Evolutionary conservation across 2,113 vertebrate species (phyloP).

Genomic region (Cichladusa arquata): DNA sequence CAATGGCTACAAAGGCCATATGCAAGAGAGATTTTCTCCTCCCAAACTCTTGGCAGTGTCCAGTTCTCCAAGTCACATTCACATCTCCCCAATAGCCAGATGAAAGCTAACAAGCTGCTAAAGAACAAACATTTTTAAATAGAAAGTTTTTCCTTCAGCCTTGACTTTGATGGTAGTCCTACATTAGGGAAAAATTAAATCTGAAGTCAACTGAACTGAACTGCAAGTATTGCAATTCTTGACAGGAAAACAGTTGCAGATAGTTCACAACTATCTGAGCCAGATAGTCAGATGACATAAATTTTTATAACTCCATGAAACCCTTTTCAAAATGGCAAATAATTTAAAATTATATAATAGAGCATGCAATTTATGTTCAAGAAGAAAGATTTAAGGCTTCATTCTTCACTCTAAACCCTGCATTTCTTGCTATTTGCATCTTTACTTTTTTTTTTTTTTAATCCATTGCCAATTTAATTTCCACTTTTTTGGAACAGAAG

Average conservation of each 20-base stretch:
- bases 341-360: background rate
- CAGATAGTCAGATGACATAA: background rate
- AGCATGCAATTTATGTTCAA: background rate
- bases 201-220: background rate
- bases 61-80: background rate
- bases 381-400: background rate
- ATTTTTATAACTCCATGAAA: background rate
- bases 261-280: background rate
- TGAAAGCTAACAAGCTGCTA: background rate
- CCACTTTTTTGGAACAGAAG: background rate
- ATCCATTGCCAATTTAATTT: background rate
- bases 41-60: background rate
- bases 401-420: background rate
- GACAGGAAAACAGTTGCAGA: background rate
- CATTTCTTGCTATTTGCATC: background rate
- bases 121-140: background rate
- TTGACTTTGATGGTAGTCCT: background rate
- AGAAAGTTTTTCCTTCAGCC: background rate
- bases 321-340: background rate
- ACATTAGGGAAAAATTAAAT: background rate
- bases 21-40: background rate
- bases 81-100: background rate
- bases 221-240: background rate
- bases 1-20: background rate
- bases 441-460: background rate